A percentile compares a stretch with the other conserved stretches of the same genome.
Conservation (phyloP, 1,140 invertebrate genomes). For the Leguminivora glycinivorella region DNA sequence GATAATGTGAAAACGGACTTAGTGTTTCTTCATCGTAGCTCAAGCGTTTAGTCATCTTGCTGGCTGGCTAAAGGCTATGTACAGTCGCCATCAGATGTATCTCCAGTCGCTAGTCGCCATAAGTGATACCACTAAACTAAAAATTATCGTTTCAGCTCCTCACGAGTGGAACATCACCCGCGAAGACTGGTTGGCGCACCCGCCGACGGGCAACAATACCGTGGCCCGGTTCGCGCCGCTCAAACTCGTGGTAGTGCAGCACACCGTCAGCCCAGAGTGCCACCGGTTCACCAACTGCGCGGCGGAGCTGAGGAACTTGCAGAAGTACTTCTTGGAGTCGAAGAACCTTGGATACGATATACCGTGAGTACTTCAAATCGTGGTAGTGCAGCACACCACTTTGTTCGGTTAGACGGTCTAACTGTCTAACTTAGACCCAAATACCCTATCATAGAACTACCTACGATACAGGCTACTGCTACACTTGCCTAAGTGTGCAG, state of each 20-base stretch:
- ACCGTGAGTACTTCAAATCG: slow-evolving; percentile 42
- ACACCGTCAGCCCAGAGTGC: slow-evolving; percentile 58
- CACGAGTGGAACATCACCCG: slow-evolving; percentile 64
- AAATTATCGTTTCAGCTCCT: slow-evolving; percentile 41
- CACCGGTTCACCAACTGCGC: slow-evolving; percentile 51
- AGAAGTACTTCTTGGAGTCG: slow-evolving; percentile 47
- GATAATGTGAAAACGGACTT: no score
- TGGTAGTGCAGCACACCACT: slow-evolving; percentile 62
- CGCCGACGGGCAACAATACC: slow-evolving; percentile 35
- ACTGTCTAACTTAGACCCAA: no score
- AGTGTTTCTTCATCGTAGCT: no score
- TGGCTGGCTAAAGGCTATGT: no score
- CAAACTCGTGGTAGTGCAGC: slow-evolving; percentile 58
- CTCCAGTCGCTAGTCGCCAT: no score
- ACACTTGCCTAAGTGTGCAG: no score
- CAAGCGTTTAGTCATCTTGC: no score
- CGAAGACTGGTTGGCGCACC: slow-evolving; percentile 59
- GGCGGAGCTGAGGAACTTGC: slow-evolving; percentile 56
- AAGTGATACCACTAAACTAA: neutral
- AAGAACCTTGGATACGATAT: slow-evolving; percentile 35
- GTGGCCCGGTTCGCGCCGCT: slow-evolving; percentile 44
- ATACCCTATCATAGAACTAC: no score
- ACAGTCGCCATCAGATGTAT: no score
- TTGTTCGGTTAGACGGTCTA: no score
- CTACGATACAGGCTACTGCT: no score